A percentile compares a stretch with the other conserved stretches of the same genome.
Conservation (phyloP, 2,888 invertebrate species). For the Ophion obscuratus region DNA sequence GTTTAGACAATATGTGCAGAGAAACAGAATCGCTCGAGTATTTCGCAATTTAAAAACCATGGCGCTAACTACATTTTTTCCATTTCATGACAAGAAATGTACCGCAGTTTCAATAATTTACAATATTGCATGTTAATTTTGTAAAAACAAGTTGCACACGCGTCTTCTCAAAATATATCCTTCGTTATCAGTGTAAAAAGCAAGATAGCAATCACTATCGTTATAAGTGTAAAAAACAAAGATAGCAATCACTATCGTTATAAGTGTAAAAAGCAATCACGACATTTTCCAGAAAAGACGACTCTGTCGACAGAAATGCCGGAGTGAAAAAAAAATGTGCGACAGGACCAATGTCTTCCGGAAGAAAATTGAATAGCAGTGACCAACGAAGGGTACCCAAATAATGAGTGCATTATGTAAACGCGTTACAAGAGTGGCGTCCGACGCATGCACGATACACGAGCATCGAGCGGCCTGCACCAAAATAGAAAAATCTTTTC, state of each 20-base stretch:
- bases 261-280: too few relatives aligned
- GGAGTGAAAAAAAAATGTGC: background rate
- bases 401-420: background rate
- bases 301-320: too few relatives aligned
- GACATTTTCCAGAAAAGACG: too few relatives aligned
- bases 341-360: background rate
- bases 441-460: background rate
- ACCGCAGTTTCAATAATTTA: background rate
- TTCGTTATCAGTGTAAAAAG: background rate
- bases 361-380: background rate
- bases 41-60: background rate
- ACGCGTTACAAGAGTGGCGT: background rate
- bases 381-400: background rate
- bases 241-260: too few relatives aligned
- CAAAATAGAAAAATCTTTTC: background rate
- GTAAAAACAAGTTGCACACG: background rate
- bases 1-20: too few relatives aligned
- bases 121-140: background rate
- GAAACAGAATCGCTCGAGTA: too few relatives aligned
- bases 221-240: too few relatives aligned
- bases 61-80: background rate
- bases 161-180: background rate
- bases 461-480: background rate
- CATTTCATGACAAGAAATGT: background rate
- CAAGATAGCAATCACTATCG: too few relatives aligned